Percentiles rank a stretch among this genome's conserved stretches.
These are phyloP conservation scores for Sipha maydis DNA, from an alignment of 2,888 invertebrate genomes.

Conservation along the genomic window DNA sequence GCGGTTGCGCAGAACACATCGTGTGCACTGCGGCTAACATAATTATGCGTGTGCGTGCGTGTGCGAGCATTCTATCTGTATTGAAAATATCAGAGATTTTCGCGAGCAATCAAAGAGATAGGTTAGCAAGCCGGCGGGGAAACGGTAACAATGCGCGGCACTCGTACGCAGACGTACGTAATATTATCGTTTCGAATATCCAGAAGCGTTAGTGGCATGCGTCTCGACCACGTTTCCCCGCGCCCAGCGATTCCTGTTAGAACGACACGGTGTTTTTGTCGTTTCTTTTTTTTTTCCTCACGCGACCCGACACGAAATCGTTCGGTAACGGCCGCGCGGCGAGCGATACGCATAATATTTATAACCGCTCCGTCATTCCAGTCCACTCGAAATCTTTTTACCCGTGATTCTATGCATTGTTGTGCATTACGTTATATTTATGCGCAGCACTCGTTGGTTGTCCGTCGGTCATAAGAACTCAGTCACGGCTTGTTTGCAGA, in stretches of 20 bases:
- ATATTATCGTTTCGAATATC: too few species aligned
- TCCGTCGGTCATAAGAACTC: conserved; percentile 4
- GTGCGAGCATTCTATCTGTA: too few species aligned
- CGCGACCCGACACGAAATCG: neutral
- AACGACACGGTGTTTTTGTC: neutral
- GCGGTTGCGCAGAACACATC: neutral
- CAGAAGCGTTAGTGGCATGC: too few species aligned
- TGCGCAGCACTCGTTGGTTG: neutral
- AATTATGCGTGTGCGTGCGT: neutral
- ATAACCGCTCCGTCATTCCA: conserved; percentile 32
- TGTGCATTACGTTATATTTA: neutral
- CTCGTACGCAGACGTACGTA: too few species aligned
- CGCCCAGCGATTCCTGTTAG: neutral
- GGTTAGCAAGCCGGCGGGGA: neutral
- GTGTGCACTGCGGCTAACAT: neutral
- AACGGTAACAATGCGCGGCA: neutral
- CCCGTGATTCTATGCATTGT: neutral
- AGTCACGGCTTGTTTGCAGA: conserved; percentile 44
- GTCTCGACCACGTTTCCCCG: too few species aligned
- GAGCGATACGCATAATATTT: neutral
- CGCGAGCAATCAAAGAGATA: neutral
- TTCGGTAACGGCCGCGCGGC: conserved; percentile 1
- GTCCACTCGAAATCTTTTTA: conserved; percentile 13
- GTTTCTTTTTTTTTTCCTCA: neutral
- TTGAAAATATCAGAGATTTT: neutral